Conservation (phyloP, 2,113 vertebrate species). For the Calcarius ornatus region DNA sequence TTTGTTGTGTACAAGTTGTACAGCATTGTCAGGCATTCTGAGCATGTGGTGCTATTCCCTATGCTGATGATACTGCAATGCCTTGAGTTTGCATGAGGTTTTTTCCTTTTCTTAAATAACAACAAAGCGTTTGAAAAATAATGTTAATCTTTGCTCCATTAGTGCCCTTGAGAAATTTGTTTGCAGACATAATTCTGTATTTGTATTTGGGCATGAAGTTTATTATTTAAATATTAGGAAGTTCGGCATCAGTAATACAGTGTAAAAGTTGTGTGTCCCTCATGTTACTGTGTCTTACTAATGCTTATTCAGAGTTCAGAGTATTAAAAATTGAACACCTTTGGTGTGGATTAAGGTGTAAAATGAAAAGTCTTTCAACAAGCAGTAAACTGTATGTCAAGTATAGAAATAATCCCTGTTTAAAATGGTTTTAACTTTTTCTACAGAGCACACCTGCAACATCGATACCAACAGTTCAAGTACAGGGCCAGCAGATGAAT, state of each 20-base stretch:
- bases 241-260: not conserved
- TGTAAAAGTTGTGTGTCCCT: not conserved
- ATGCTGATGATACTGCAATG: not conserved
- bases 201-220: not conserved
- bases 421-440: slow-evolving; percentile 55
- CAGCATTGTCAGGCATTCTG: not conserved
- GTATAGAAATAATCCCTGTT: not conserved
- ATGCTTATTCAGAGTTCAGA: not conserved
- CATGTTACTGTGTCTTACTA: not conserved
- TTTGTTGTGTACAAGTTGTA: not conserved
- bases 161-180: not conserved
- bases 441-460: slow-evolving; percentile 77
- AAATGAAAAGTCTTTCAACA: not conserved
- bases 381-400: not conserved
- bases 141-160: not conserved
- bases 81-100: not conserved
- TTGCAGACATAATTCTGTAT: not conserved
- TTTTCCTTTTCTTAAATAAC: not conserved
- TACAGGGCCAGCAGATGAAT: slow-evolving; percentile 76
- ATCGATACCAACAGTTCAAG: slow-evolving; percentile 80
- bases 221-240: not conserved
- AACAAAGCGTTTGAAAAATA: not conserved
- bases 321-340: not conserved
- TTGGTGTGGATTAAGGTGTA: not conserved
- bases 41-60: not conserved